Evolutionary conservation across 1,140 invertebrate species (phyloP).

Genomic region (Drosophila baimaii): DNA sequence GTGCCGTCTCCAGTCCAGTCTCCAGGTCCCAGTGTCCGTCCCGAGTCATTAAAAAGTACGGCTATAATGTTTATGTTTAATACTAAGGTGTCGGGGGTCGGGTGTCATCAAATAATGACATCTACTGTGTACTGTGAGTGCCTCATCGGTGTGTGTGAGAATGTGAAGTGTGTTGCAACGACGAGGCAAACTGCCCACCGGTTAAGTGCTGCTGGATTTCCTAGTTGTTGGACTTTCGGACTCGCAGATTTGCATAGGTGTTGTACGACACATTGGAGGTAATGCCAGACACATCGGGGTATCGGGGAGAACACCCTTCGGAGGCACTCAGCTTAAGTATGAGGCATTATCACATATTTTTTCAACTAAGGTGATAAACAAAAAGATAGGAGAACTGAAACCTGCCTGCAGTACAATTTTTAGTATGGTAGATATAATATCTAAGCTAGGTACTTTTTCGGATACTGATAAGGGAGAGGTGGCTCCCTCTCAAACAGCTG

Average conservation of each 20-base stretch:
- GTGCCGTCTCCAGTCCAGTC: background rate
- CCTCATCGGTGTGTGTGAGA: background rate
- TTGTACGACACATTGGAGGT: conserved; percentile 26
- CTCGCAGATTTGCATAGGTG: conserved; percentile 44
- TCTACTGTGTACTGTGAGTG: background rate
- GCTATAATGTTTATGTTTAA: conserved; percentile 35
- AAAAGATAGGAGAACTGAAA: background rate
- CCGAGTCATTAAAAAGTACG: conserved; percentile 38
- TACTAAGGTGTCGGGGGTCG: conserved; percentile 27
- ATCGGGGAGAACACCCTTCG: conserved; percentile 11
- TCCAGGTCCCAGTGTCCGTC: background rate
- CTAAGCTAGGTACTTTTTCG: too few species aligned
- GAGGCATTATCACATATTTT: background rate
- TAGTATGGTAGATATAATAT: too few species aligned
- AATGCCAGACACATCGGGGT: background rate
- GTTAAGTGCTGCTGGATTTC: conserved; percentile 37
- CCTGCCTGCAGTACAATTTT: too few species aligned
- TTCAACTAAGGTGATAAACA: background rate
- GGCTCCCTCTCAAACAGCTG: too few species aligned
- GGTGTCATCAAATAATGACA: conserved; percentile 54
- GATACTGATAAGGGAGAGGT: too few species aligned
- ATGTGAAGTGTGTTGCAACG: conserved; percentile 27
- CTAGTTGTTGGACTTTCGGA: conserved; percentile 58
- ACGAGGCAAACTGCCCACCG: conserved; percentile 8
- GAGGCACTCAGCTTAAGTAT: background rate